Base-by-base conservation (phyloP, 2,797 vertebrate species). In the Gallinago solitaria region DNA sequence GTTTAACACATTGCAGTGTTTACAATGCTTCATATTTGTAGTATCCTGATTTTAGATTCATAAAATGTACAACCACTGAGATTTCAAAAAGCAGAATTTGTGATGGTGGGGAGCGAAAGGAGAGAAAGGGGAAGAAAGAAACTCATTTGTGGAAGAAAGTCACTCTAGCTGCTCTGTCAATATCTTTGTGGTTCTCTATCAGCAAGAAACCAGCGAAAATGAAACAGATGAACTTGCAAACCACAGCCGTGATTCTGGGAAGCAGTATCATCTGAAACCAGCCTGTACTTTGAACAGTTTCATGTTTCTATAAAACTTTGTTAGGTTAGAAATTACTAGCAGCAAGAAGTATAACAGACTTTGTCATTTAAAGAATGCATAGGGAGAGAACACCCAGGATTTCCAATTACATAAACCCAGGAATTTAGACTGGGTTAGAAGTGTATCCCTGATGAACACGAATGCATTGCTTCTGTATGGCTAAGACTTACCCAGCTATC, bases 141-240 rank as follows among this genome's bases (percentile, higher is more conserved):
- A 86, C 28, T 61, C 0, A 33, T 56, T 45, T 69, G 59, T 14
- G 6, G 65, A 83, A 83, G 61, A 60, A 68, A 71, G 51, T 74
- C 67, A 71, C 79, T 88, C 28, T 18, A 23, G 68, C 53, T 67
- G 63, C 59, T 94, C 69, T 70, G n/a, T 69, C 77, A 87, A 30
- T 90, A 90, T 27, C 47, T 76, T 20, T 50, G 68, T 79, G 81
- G 80, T 86, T 95, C 86, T 78, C 32, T 74, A 92, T 85, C 13
- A 37, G 75, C 71, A 87, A 95, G 68, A 87, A 89, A 54, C 56
- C 2, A 90, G 45, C 2, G 11, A 97, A 95, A 95, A 94, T 78
- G 77, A 95, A 94, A 95, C 12, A 74, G 69, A 78, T 39, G 45
- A 90, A 93, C 80, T 85, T 92, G 89, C 68, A 95, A 94, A 95